Conservation (phyloP, 2,113 vertebrate species). For the Elephantulus edwardii region DNA sequence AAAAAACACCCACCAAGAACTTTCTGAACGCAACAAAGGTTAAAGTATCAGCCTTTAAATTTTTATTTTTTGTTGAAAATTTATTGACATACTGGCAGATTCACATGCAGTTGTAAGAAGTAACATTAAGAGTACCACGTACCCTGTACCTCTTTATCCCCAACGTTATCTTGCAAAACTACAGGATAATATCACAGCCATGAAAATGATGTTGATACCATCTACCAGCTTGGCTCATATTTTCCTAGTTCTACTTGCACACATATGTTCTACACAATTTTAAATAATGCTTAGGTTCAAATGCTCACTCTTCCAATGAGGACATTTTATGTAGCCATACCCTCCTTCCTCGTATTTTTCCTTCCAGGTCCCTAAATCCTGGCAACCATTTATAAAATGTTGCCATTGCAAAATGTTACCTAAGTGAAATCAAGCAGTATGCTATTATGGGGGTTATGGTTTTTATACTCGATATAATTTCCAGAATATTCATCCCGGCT, state of each 20-base stretch:
- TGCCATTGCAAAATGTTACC: not conserved
- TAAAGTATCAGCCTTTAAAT: not conserved
- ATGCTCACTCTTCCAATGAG: not conserved
- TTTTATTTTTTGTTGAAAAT: not conserved
- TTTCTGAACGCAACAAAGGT: constrained; percentile 9
- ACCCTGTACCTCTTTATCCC: not conserved
- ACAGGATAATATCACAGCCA: not conserved
- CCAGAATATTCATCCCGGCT: not conserved
- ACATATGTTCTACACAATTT: not conserved
- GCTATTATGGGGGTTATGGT: not conserved
- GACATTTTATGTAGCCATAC: not conserved
- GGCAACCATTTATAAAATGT: not conserved
- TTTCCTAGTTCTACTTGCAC: not conserved
- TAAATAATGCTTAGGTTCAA: not conserved
- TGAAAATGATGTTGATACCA: not conserved
- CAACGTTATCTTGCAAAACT: constrained; percentile 16
- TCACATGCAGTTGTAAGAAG: not conserved
- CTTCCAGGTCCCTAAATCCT: not conserved
- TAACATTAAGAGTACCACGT: not conserved
- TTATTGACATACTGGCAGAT: not conserved
- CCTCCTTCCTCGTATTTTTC: not conserved
- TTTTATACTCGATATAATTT: not conserved
- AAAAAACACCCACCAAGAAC: not conserved
- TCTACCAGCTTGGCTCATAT: not conserved
- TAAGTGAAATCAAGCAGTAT: not conserved